A percentile compares a stretch with the other conserved stretches of the same genome.
phyloP scores from a whole-genome alignment of 2,797 vertebrate species.

The Oryzias dopingdopingensis region DNA sequence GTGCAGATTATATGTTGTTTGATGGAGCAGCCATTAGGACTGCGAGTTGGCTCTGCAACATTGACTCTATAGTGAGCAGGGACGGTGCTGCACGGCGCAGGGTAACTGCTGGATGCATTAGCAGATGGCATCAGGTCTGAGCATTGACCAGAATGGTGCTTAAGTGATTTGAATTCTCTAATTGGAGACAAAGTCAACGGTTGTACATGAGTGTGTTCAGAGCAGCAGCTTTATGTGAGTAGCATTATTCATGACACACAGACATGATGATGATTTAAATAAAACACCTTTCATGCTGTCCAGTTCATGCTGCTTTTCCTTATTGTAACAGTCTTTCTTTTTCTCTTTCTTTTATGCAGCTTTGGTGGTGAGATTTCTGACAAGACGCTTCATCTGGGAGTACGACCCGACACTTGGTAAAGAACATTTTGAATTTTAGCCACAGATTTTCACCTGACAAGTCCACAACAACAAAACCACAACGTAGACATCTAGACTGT shows the following conservation, averaged over 20 bases:
- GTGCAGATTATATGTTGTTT: constrained; percentile 35
- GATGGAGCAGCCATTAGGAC: constrained; percentile 32
- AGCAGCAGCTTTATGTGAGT: constrained; percentile 6
- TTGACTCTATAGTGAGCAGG: not conserved
- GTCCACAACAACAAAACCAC: too few relatives aligned
- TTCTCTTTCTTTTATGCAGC: constrained; percentile 72
- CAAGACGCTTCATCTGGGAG: constrained; percentile 98
- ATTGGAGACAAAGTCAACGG: too few relatives aligned
- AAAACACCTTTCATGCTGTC: too few relatives aligned
- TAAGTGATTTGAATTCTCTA: constrained; percentile 6
- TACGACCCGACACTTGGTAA: constrained; percentile 95
- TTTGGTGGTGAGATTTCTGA: constrained; percentile 94
- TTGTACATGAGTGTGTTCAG: not conserved
- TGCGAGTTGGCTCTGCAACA: constrained; percentile 20
- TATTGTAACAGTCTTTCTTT: constrained; percentile 1
- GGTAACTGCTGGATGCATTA: not conserved
- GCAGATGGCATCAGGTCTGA: not conserved
- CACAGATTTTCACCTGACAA: too few relatives aligned
- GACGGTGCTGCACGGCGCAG: too few relatives aligned
- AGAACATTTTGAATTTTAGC: too few relatives aligned
- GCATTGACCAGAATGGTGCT: not conserved
- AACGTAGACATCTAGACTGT: too few relatives aligned
- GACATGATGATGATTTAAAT: too few relatives aligned
- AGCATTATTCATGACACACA: not conserved
- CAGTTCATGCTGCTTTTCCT: not conserved